Conservation (phyloP, 2,888 invertebrate genomes). For the Malthinus seriepunctatus region DNA sequence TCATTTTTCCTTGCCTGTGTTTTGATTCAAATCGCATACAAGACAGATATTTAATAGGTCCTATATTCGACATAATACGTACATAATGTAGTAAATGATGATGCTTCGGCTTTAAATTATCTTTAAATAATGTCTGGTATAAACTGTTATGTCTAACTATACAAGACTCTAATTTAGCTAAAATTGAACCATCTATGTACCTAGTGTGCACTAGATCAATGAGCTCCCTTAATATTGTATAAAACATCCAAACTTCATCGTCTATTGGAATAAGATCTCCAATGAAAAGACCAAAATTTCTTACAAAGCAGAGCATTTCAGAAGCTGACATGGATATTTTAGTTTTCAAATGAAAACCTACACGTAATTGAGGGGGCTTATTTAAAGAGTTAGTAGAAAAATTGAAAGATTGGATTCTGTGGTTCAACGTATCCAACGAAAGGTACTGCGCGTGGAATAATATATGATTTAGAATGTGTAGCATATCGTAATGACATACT, state of each 20-base stretch:
- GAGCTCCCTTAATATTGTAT: conserved; percentile 35
- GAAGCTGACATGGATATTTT: conserved; percentile 32
- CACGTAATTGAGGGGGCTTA: conserved; percentile 1
- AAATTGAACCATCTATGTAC: not conserved
- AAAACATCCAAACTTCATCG: conserved; percentile 35
- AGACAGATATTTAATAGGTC: conserved; percentile 29
- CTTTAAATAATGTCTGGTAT: conserved; percentile 29
- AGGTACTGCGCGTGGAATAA: not conserved
- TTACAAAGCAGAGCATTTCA: conserved; percentile 37
- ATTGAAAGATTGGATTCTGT: not conserved
- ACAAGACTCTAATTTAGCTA: conserved; percentile 18
- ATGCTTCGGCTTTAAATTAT: conserved; percentile 37
- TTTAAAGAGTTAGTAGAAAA: not conserved
- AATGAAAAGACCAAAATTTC: conserved; percentile 35
- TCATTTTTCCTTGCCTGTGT: conserved; percentile 33
- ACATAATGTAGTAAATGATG: conserved; percentile 37
- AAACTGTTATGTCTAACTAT: conserved; percentile 25
- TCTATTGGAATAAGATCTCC: conserved; percentile 37
- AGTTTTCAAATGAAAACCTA: conserved; percentile 20
- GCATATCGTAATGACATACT: conserved; percentile 2
- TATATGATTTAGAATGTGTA: not conserved
- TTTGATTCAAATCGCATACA: conserved; percentile 36
- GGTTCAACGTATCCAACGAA: not conserved
- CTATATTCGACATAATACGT: conserved; percentile 29
- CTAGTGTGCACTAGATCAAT: conserved; percentile 31